Evolutionary conservation across 2,797 vertebrate genomes (phyloP).

Genomic region (Chrosomus eos): DNA sequence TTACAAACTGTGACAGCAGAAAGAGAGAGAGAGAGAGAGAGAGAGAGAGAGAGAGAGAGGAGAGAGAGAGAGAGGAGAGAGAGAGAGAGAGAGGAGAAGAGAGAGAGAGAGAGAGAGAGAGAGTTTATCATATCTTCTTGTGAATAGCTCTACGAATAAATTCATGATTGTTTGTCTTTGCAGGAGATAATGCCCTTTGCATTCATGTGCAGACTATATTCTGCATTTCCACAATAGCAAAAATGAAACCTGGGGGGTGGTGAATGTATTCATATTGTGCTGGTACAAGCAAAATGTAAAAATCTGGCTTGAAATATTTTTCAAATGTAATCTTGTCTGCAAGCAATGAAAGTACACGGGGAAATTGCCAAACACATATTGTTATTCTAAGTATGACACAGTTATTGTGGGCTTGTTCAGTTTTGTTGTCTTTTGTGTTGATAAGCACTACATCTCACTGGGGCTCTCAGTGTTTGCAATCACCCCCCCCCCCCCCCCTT

Average conservation of each 20-base stretch:
- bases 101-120: neutral
- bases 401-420: constrained; percentile 19
- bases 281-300: constrained; percentile 22
- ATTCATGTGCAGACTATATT: constrained; percentile 25
- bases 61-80: too few relatives aligned
- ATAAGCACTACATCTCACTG: constrained; percentile 32
- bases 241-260: constrained; percentile 17
- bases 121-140: neutral
- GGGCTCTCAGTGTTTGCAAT: neutral
- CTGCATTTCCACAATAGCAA: constrained; percentile 10
- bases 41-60: neutral
- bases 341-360: constrained; percentile 29
- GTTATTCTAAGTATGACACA: constrained; percentile 36
- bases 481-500: neutral
- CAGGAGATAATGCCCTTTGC: constrained; percentile 6
- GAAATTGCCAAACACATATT: constrained; percentile 31
- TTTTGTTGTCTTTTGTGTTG: constrained; percentile 30
- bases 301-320: constrained; percentile 40
- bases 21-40: neutral
- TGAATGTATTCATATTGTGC: constrained; percentile 31
- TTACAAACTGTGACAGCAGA: neutral
- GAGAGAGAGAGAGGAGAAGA: too few relatives aligned
- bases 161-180: neutral
- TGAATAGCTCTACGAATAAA: neutral
- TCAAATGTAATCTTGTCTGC: constrained; percentile 32